Evolutionary conservation across 2,797 vertebrate genomes (phyloP), one percentile per base, ranked within the genome.

Genomic region (Staurois parvus): DNA sequence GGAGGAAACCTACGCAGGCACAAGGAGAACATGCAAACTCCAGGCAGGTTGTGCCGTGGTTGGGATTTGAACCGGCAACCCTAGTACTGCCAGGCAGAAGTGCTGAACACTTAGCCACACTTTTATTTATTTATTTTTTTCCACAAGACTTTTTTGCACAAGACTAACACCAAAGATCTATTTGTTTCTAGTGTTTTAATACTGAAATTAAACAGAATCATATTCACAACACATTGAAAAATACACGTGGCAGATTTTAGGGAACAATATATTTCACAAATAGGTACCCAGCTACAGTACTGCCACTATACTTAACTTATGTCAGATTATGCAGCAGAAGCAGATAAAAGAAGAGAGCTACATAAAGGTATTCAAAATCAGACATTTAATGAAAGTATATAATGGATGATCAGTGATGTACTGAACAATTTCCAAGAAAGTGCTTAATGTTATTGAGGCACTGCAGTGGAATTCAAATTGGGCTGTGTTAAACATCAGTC

Each of bases 371-470:
- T 80, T 34, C 45, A 72, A 30, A 67, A 8, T 56, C 52, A 37
- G 45, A 37, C 67, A 56, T 56, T 80, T 80, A 80, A 34, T 80
- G 67, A 80, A 72, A 70, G 48, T 59, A 37, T 70, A 34, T 32
- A 80, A 80, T 70, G 67, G 19, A 80, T 81, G 48, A 72, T 72
- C n/a, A 17, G 10, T 62, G 45, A 80, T 80, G 69, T 52, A 70
- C 52, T 11, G 48, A 37, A 68, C 15, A 12, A 62, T 81, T 81
- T 72, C 68, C 79, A 72, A 40, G 45, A 56, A 62, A 81, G 48
- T 70, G 68, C 21, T 26, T 40, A 32, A n/a, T 59, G 30, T 30
- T 72, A 72, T 40, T 72, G 11, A 24, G 13, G 21, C 24, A 29
- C n/a, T 59, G 30, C 37, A 81, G 24, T 37, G n/a, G 48, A 56